Conservation (phyloP, 2,888 invertebrate species). For the Tetragonisca angustula region DNA sequence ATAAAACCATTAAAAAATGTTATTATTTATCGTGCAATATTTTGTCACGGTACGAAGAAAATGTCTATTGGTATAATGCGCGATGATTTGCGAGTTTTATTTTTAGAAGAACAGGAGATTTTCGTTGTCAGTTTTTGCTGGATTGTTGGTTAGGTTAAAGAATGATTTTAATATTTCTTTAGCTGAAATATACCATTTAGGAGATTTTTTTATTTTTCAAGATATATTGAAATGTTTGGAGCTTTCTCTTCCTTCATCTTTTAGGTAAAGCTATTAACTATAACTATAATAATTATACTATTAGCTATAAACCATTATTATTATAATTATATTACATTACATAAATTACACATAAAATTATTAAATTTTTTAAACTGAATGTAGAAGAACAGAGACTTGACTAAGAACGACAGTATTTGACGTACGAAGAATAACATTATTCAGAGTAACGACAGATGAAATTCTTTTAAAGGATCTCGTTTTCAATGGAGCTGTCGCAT, state of each 20-base stretch:
- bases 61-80: background rate
- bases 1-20: background rate
- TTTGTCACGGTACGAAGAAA: background rate
- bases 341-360: too few species aligned
- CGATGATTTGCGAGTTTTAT: background rate
- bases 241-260: too few species aligned
- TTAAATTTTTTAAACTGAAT: too few species aligned
- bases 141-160: background rate
- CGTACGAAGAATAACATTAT: background rate
- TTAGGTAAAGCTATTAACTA: too few species aligned
- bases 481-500: slow-evolving; percentile 13
- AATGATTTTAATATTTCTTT: background rate
- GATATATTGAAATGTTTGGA: too few species aligned
- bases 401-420: background rate
- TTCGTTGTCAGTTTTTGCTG: background rate
- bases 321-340: too few species aligned
- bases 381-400: too few species aligned
- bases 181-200: too few species aligned
- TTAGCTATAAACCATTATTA: too few species aligned
- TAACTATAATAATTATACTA: too few species aligned
- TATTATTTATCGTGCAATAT: background rate
- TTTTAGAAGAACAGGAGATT: background rate
- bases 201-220: too few species aligned
- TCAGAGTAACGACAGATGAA: background rate
- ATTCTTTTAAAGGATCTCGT: background rate